Conservation (phyloP, 2,888 invertebrate genomes). For the Thereva unica region DNA sequence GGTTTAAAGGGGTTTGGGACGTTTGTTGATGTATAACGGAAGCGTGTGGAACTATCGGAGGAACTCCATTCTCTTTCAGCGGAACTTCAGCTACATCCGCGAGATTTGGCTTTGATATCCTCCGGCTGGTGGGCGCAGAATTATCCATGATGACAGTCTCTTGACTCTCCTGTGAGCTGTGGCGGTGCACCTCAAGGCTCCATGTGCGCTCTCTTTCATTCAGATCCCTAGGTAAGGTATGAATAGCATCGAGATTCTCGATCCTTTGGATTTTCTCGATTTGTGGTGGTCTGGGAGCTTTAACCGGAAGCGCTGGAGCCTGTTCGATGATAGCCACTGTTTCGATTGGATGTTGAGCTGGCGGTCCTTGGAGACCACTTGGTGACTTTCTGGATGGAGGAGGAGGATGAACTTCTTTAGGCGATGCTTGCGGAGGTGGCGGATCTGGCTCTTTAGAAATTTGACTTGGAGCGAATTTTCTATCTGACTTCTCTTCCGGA, state of each 20-base stretch:
- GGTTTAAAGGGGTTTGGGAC: constrained; percentile 47
- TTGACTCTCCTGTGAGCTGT: constrained; percentile 61
- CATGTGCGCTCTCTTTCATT: constrained; percentile 50
- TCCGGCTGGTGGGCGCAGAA: constrained; percentile 47
- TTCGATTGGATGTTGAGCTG: background rate
- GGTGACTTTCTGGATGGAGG: background rate
- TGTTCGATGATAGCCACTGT: constrained; percentile 33
- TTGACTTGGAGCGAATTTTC: constrained; percentile 47
- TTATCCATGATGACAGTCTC: constrained; percentile 59
- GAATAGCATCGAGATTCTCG: constrained; percentile 63
- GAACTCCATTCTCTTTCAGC: constrained; percentile 49
- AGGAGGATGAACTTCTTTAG: background rate
- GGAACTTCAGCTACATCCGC: constrained; percentile 48
- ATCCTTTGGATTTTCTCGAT: constrained; percentile 47
- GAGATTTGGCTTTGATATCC: constrained; percentile 45
- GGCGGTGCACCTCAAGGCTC: constrained; percentile 54
- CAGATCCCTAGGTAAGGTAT: constrained; percentile 61
- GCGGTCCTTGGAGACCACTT: background rate
- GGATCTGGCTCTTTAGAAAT: constrained; percentile 36
- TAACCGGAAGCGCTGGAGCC: constrained; percentile 34
- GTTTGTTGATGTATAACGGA: constrained; percentile 1
- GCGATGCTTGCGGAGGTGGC: background rate
- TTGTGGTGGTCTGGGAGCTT: constrained; percentile 42
- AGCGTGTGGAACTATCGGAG: constrained; percentile 8
- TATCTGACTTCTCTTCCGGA: constrained; percentile 65